These are phyloP conservation scores for Argynnis bischoffii DNA, from an alignment of 2,888 invertebrate species.

Conservation along the genomic window DNA sequence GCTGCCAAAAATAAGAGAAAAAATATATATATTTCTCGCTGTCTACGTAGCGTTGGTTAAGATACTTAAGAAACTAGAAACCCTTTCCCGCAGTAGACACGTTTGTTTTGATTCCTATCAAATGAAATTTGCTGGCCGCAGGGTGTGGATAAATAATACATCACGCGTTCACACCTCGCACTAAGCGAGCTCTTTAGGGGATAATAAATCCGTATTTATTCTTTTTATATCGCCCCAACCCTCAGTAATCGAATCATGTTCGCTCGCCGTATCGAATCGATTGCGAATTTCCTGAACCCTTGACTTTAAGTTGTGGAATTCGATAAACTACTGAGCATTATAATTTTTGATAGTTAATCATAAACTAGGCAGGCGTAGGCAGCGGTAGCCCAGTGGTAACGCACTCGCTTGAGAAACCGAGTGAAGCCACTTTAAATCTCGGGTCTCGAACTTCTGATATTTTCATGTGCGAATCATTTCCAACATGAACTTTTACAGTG, in stretches of 20 bases:
- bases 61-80: conserved; percentile 36
- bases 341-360: too few relatives aligned
- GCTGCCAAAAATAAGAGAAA: background rate
- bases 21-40: background rate
- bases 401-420: too few relatives aligned
- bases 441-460: too few relatives aligned
- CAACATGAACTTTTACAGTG: too few relatives aligned
- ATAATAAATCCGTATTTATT: conserved; percentile 82
- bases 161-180: conserved; percentile 74
- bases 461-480: too few relatives aligned
- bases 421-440: too few relatives aligned
- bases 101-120: conserved; percentile 71
- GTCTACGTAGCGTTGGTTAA: background rate
- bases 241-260: conserved; percentile 72
- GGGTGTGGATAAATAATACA: conserved; percentile 75
- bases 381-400: too few relatives aligned
- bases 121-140: conserved; percentile 75
- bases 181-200: conserved; percentile 76
- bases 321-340: background rate
- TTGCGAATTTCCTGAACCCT: conserved; percentile 44
- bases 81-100: conserved; percentile 49
- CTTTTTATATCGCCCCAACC: conserved; percentile 75
- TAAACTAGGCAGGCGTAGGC: too few relatives aligned
- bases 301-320: conserved; percentile 30
- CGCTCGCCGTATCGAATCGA: conserved; percentile 72